Percentiles rank a stretch among this genome's conserved stretches.
Conservation (phyloP, 1,140 invertebrate species). For the Caerostris darwini region DNA sequence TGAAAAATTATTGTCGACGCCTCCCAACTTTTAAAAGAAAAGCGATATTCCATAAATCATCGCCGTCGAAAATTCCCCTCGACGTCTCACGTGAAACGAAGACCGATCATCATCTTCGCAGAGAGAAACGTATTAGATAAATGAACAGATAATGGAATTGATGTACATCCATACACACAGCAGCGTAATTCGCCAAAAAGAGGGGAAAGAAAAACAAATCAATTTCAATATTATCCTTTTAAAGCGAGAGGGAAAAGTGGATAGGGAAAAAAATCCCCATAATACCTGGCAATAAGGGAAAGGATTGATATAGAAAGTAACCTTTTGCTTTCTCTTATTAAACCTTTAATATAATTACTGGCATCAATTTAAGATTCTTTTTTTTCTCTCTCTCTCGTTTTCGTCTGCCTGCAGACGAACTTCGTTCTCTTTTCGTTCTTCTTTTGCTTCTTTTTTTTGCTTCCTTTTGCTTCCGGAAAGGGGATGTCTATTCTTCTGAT, state of each 20-base stretch:
- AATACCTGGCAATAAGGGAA: conserved; percentile 64
- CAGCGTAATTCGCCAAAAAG: background rate
- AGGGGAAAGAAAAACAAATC: conserved; percentile 50
- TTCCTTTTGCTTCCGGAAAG: background rate
- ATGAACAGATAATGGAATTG: conserved; percentile 58
- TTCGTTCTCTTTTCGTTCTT: conserved; percentile 34
- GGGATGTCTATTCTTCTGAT: conserved; percentile 38
- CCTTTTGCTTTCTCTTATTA: conserved; percentile 76
- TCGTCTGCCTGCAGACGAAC: background rate
- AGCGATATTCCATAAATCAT: conserved; percentile 57
- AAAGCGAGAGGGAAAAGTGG: conserved; percentile 40
- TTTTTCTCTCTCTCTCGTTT: conserved; percentile 12
- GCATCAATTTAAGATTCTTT: conserved; percentile 74
- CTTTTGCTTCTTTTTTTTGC: background rate
- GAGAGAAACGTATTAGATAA: conserved; percentile 51
- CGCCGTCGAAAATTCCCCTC: conserved; percentile 32
- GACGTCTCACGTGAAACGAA: conserved; percentile 45
- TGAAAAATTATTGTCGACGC: background rate
- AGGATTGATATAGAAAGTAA: conserved; percentile 69
- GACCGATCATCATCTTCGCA: conserved; percentile 20
- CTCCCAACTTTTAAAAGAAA: background rate
- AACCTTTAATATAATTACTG: conserved; percentile 77
- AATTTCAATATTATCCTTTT: conserved; percentile 74
- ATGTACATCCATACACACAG: background rate
- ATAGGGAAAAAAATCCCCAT: background rate